Percentiles rank a stretch among this genome's conserved stretches.
Evolutionary conservation across 2,888 invertebrate genomes (phyloP).

Genomic region (Xestobium rufovillosum): DNA sequence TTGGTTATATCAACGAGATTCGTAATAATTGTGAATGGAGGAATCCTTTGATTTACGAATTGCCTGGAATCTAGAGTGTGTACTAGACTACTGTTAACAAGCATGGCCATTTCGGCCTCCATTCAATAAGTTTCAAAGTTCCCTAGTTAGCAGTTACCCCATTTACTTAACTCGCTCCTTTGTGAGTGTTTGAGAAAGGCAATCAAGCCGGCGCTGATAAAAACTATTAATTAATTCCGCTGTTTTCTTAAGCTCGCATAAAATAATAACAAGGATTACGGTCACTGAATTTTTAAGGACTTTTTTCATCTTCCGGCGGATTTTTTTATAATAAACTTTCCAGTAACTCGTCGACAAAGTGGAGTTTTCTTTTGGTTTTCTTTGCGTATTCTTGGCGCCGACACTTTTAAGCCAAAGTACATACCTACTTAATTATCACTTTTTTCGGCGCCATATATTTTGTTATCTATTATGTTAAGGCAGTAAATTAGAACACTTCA

Average conservation of each 20-base stretch:
- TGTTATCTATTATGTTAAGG: no score
- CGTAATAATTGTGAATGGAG: constrained; percentile 31
- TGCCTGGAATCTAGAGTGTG: constrained; percentile 23
- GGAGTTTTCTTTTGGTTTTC: no score
- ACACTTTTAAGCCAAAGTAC: no score
- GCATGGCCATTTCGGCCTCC: constrained; percentile 35
- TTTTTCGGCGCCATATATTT: no score
- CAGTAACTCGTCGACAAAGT: no score
- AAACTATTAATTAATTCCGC: constrained; percentile 1
- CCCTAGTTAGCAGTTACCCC: constrained; percentile 40
- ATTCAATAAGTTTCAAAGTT: constrained; percentile 41
- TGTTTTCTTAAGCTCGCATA: not conserved
- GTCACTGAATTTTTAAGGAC: no score
- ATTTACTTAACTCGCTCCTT: constrained; percentile 33
- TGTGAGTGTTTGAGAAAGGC: constrained; percentile 13
- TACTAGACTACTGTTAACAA: constrained; percentile 29
- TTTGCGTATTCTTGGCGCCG: no score
- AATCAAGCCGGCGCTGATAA: not conserved
- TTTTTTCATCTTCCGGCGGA: no score
- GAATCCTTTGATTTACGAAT: constrained; percentile 33
- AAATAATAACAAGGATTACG: no score
- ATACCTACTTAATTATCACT: no score
- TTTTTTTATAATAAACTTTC: no score
- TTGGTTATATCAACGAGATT: constrained; percentile 33
- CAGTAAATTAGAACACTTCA: no score